Conservation (phyloP, 1,140 invertebrate species). For the Drosophila pectinifera region DNA sequence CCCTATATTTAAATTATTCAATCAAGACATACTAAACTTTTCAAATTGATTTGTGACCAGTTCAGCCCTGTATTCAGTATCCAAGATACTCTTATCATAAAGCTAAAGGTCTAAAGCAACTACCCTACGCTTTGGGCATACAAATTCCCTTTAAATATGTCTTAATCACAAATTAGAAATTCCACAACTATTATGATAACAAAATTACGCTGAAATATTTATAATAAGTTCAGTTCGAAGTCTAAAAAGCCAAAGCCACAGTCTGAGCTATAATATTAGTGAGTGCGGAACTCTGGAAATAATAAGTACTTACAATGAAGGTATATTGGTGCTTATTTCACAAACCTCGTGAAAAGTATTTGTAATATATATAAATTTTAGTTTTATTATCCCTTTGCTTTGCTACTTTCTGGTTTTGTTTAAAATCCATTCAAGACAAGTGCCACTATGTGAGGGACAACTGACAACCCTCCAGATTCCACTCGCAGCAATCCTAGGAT, state of each 20-base stretch:
- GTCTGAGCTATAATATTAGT: not conserved
- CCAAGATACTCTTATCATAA: too few relatives aligned
- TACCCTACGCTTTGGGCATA: too few relatives aligned
- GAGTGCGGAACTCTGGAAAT: not conserved
- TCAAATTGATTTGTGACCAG: too few relatives aligned
- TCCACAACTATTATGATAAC: not conserved
- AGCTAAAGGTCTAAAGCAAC: too few relatives aligned
- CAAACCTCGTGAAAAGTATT: not conserved
- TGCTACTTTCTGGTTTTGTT: not conserved
- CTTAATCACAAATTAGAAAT: too few relatives aligned
- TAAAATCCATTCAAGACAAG: too few relatives aligned
- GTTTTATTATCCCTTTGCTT: not conserved
- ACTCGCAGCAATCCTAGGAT: constrained; percentile 11
- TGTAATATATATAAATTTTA: not conserved
- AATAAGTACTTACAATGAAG: not conserved
- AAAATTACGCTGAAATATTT: not conserved
- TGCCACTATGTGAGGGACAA: not conserved
- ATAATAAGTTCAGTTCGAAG: not conserved
- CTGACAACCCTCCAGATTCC: not conserved
- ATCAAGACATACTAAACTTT: too few relatives aligned
- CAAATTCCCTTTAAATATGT: too few relatives aligned
- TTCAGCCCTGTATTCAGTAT: too few relatives aligned
- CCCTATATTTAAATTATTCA: too few relatives aligned
- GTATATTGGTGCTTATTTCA: not conserved
- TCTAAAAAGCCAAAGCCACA: not conserved